Conservation (phyloP, 37 sponge, comb jelly and placozoan species). For the Petrosia ficiformis region DNA sequence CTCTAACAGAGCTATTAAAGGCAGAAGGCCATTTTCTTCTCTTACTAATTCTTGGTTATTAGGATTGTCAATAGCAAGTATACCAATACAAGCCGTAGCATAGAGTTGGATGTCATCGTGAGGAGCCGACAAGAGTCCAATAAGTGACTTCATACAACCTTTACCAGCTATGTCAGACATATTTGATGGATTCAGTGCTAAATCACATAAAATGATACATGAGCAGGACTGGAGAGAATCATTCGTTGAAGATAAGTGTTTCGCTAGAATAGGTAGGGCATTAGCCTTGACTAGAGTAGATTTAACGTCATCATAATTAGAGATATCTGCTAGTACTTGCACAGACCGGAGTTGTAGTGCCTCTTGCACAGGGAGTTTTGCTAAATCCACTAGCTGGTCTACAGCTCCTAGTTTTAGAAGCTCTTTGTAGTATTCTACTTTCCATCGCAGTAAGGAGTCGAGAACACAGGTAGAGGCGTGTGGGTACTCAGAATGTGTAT, state of each 20-base stretch:
- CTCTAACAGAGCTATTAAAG: slow-evolving; percentile 29
- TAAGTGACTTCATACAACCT: slow-evolving; percentile 46
- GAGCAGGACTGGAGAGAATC: slow-evolving; percentile 59
- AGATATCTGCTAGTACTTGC: slow-evolving; percentile 68
- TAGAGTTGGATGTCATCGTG: slow-evolving; percentile 54
- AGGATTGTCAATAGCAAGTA: slow-evolving; percentile 34
- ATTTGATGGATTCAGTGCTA: slow-evolving; percentile 34
- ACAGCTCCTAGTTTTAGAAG: slow-evolving; percentile 18
- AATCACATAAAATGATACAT: slow-evolving; percentile 56
- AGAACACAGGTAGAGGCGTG: slow-evolving; percentile 54
- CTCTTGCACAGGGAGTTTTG: slow-evolving; percentile 30
- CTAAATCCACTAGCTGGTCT: slow-evolving; percentile 31
- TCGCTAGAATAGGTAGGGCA: slow-evolving; percentile 53
- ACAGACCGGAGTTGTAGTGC: slow-evolving; percentile 32
- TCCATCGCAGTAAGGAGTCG: slow-evolving; percentile 55
- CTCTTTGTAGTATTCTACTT: neutral
- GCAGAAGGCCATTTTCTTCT: slow-evolving; percentile 18
- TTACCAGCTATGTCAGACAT: slow-evolving; percentile 34
- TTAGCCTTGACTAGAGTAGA: slow-evolving; percentile 26
- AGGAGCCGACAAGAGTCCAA: slow-evolving; percentile 41
- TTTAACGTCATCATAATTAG: slow-evolving; percentile 23
- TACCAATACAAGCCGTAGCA: slow-evolving; percentile 56
- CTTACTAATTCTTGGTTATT: slow-evolving; percentile 29
- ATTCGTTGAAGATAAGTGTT: slow-evolving; percentile 36
- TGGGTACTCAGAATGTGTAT: slow-evolving; percentile 11